Percentiles rank a stretch among this genome's conserved stretches.
Conservation (phyloP, 2,113 vertebrate genomes). For the Microcebus murinus region DNA sequence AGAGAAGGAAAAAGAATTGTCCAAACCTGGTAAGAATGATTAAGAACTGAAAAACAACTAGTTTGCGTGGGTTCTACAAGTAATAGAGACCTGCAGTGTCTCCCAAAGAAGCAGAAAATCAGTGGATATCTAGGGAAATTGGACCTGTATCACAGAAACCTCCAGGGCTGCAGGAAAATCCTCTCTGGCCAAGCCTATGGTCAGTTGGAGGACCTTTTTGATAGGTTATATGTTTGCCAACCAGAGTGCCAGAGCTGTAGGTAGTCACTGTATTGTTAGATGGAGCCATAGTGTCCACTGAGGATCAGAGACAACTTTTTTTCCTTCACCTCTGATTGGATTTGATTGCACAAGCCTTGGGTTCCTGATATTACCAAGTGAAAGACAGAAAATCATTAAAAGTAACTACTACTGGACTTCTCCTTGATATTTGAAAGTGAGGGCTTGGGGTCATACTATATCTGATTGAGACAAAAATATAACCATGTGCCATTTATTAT, state of each 20-base stretch:
- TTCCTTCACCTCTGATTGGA: not conserved
- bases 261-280: not conserved
- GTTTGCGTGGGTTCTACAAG: not conserved
- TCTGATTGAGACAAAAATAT: not conserved
- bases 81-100: not conserved
- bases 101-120: not conserved
- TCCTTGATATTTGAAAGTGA: not conserved
- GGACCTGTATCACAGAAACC: not conserved
- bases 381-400: not conserved
- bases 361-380: not conserved
- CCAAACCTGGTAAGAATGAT: not conserved
- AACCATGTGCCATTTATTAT: not conserved
- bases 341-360: not conserved
- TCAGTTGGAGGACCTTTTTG: accelerated
- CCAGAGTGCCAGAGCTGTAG: not conserved
- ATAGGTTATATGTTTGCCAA: not conserved
- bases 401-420: not conserved
- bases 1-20: not conserved
- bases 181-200: accelerated
- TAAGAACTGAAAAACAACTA: not conserved
- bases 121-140: not conserved
- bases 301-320: not conserved
- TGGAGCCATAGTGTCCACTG: not conserved
- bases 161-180: not conserved
- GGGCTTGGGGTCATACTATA: not conserved